Conservation (phyloP, 2,888 invertebrate genomes). For the Petrophora chlorosata region DNA sequence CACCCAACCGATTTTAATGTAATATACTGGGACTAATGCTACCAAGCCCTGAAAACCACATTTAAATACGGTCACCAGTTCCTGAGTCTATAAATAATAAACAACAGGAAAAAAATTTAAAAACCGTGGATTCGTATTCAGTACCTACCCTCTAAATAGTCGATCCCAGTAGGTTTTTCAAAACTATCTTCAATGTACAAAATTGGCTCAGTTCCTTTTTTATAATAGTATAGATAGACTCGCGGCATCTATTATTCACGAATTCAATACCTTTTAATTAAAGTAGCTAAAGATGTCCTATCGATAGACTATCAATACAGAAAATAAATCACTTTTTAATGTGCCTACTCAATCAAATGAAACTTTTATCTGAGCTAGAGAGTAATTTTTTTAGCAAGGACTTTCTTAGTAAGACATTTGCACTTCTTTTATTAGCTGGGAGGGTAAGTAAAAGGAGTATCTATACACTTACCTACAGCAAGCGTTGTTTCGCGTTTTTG, state of each 20-base stretch:
- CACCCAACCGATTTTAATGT: too few relatives aligned
- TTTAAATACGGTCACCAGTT: too few relatives aligned
- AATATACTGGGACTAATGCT: too few relatives aligned
- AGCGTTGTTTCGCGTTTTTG: not conserved
- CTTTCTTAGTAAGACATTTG: slow-evolving; percentile 46
- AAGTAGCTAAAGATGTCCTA: slow-evolving; percentile 13
- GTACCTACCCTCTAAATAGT: too few relatives aligned
- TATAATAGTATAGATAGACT: too few relatives aligned
- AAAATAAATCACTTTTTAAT: slow-evolving; percentile 35
- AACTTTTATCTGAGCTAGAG: slow-evolving; percentile 39
- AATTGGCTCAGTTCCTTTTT: too few relatives aligned
- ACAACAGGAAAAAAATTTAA: too few relatives aligned
- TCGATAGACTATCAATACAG: slow-evolving; percentile 12
- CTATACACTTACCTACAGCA: not conserved
- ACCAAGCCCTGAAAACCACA: too few relatives aligned
- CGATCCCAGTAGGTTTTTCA: too few relatives aligned
- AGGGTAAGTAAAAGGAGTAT: slow-evolving; percentile 14
- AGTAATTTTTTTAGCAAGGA: slow-evolving; percentile 36
- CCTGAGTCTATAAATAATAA: too few relatives aligned
- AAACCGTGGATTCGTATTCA: too few relatives aligned
- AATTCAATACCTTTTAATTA: slow-evolving; percentile 8
- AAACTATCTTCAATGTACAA: too few relatives aligned
- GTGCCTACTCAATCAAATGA: slow-evolving; percentile 39
- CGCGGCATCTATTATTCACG: not conserved
- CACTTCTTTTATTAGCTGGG: slow-evolving; percentile 63